Percentiles rank a stretch among this genome's conserved stretches.
Evolutionary conservation across 2,797 vertebrate genomes (phyloP).

Genomic region (Apodemus agrarius): DNA sequence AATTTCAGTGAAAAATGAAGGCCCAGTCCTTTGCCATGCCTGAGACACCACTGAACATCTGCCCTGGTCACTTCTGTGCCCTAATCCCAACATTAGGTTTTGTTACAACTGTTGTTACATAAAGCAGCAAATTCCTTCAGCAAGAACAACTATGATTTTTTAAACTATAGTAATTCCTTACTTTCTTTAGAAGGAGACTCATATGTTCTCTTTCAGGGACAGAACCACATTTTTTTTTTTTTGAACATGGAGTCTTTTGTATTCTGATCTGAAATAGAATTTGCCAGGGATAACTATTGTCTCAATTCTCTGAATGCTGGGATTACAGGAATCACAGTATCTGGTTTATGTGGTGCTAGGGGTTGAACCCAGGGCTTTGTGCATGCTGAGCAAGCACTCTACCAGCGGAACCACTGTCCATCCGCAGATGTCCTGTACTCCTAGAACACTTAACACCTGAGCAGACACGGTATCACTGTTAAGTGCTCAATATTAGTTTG

Average conservation of each 20-base stretch:
- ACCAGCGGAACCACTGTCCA: neutral
- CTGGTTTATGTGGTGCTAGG: neutral
- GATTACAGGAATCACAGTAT: neutral
- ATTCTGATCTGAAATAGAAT: neutral
- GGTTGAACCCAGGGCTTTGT: neutral
- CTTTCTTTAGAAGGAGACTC: constrained; percentile 44
- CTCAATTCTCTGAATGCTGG: neutral
- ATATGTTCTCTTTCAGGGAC: constrained; percentile 2
- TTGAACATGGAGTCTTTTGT: neutral
- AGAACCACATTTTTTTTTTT: constrained; percentile 7
- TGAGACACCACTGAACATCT: neutral
- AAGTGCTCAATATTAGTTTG: neutral
- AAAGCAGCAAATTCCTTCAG: constrained; percentile 38
- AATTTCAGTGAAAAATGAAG: constrained; percentile 36
- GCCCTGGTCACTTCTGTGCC: neutral
- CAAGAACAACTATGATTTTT: neutral
- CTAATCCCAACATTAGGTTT: constrained; percentile 50
- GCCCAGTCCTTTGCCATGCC: neutral
- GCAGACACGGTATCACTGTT: neutral
- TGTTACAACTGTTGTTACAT: neutral
- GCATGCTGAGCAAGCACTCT: neutral
- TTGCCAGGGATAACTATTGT: neutral
- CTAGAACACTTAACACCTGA: constrained; percentile 14
- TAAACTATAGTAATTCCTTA: neutral
- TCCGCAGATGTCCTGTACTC: neutral